Base-by-base conservation (phyloP, 2,113 vertebrate species). In the Sapayoa aenigma region DNA sequence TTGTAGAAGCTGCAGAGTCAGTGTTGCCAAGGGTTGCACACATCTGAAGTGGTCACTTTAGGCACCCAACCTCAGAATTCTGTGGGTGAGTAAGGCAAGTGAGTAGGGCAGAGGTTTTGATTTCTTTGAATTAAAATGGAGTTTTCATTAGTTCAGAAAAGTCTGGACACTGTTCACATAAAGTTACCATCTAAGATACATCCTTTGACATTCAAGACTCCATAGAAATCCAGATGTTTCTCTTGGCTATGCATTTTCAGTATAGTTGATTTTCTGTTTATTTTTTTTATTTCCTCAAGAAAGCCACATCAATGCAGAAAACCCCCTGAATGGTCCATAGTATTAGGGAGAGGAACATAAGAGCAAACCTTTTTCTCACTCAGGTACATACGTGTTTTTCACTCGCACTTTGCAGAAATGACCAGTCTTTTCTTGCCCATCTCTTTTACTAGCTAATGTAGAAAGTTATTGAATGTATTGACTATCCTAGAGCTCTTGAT, bases 21-120 rank as follows among this genome's bases (percentile, higher is more conserved):
- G 30, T 0, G 0, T 33, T 76, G 37, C 53, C 3, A 27, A 73
- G 62, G 68, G 14, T 39, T 33, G 21, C 9, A 8, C 3, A 0
- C 39, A 16, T 33, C 63, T 80, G n/a, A 81, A 73, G 20, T 19
- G 17, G 16, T 62, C n/a, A 7, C 17, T 55, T 9, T n/a, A 53
- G 18, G 18, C 37, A 69, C 82, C 44, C 49, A 31, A 62, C 41
- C n/a, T 53, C 9, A 1, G 46, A n/a, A 30, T 69, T 72, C 31
- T 87, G 37, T 52, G 14, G 20, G 11, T 24, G 23, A 76, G 37
- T 39, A 73, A 83, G 24, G 31, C 72, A 80, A 73, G 15, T 6
- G 8, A 65, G 42, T 7, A 69, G 41, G 20, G 23, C 10, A 75
- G 24, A 89, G 3, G 6, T 89, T 82, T 76, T 72, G 13, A 28